These are phyloP conservation scores for Drosophila varians DNA, from an alignment of 1,140 invertebrate genomes.

Conservation along the genomic window DNA sequence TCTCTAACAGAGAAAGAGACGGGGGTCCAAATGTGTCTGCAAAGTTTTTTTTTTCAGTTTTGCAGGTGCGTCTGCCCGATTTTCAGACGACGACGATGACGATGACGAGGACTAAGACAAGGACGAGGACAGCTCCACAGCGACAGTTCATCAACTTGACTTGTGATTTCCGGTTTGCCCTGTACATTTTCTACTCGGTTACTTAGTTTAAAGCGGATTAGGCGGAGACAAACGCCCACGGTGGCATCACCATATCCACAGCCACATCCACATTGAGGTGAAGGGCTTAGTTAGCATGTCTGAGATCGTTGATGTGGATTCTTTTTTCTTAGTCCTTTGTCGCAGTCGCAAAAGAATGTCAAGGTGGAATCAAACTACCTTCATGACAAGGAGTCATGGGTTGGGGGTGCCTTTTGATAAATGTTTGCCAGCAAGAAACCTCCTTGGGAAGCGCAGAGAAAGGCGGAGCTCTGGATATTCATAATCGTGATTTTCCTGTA, in stretches of 20 bases:
- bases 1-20: slow-evolving; percentile 57
- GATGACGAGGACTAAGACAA: no score
- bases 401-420: slow-evolving; percentile 22
- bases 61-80: slow-evolving; percentile 68
- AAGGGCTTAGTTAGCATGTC: slow-evolving; percentile 49
- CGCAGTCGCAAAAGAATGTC: slow-evolving; percentile 23
- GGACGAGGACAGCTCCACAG: slow-evolving; percentile 46
- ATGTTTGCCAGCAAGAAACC: slow-evolving; percentile 1
- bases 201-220: slow-evolving; percentile 79
- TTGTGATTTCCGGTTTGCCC: slow-evolving; percentile 77
- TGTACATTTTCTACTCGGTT: slow-evolving; percentile 38
- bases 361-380: slow-evolving; percentile 35
- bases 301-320: slow-evolving; percentile 45
- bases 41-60: slow-evolving; percentile 76
- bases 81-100: slow-evolving; percentile 59
- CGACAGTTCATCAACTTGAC: slow-evolving; percentile 80
- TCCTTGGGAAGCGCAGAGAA: neutral
- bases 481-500: no score
- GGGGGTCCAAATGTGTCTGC: slow-evolving; percentile 66
- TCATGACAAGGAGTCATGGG: slow-evolving; percentile 1
- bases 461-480: neutral
- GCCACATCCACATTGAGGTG: slow-evolving; percentile 18
- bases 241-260: slow-evolving; percentile 57
- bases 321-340: neutral
- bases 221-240: slow-evolving; percentile 75